Conservation (phyloP, 2,888 invertebrate genomes). For the Xanthorhoe designata region DNA sequence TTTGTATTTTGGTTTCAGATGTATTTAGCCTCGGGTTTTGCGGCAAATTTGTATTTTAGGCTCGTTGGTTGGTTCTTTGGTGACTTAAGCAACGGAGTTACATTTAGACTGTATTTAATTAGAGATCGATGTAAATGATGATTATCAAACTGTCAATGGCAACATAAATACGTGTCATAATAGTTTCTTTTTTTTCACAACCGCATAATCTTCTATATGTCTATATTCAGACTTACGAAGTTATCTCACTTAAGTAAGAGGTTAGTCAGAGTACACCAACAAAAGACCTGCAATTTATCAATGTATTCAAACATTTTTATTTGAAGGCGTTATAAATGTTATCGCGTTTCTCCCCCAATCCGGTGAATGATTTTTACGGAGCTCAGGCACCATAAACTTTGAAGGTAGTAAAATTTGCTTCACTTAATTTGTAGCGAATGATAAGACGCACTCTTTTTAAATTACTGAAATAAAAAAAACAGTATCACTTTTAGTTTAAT, state of each 20-base stretch:
- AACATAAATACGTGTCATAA: too few species aligned
- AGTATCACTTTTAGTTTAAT: background rate
- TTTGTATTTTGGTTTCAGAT: slow-evolving; percentile 16
- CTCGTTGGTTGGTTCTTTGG: background rate
- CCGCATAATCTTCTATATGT: background rate
- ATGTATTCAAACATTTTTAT: slow-evolving; percentile 23
- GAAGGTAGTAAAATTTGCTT: slow-evolving; percentile 51
- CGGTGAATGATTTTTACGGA: slow-evolving; percentile 42
- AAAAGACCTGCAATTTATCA: slow-evolving; percentile 7
- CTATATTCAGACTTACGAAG: background rate
- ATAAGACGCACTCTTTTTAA: slow-evolving; percentile 20
- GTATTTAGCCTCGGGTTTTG: slow-evolving; percentile 3
- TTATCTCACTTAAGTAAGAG: background rate
- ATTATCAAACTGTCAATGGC: too few species aligned
- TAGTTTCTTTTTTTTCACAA: background rate
- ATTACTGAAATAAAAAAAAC: background rate
- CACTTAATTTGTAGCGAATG: slow-evolving; percentile 63
- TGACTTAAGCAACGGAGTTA: background rate
- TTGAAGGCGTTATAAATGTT: slow-evolving; percentile 32
- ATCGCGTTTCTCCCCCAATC: slow-evolving; percentile 40
- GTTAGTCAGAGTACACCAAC: background rate
- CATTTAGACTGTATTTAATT: background rate
- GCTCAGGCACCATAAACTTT: slow-evolving; percentile 46
- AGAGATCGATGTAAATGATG: background rate
- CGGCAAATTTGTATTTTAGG: slow-evolving; percentile 6